Evolutionary conservation across 2,888 invertebrate species (phyloP).

Genomic region (Hirtodrosophila confusa): DNA sequence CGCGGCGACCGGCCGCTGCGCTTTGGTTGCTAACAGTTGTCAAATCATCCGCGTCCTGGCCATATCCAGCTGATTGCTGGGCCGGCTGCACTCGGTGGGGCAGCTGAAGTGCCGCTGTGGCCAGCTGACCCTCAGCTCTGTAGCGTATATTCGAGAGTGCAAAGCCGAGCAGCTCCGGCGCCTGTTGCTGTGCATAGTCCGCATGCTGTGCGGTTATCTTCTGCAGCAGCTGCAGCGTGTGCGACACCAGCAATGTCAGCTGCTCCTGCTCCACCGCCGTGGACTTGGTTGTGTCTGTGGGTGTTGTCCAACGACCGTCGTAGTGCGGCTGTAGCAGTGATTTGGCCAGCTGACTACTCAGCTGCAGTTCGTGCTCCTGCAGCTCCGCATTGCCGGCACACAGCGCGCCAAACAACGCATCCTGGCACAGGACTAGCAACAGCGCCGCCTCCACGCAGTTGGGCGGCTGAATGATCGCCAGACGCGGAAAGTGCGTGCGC

Average conservation of each 20-base stretch:
- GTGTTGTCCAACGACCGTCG: constrained; percentile 17
- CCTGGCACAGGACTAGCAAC: constrained; percentile 44
- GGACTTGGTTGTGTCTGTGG: not conserved
- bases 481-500: constrained; percentile 10
- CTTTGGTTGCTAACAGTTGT: constrained; percentile 10
- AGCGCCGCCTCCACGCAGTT: constrained; percentile 18
- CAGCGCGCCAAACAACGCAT: constrained; percentile 20
- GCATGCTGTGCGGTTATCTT: constrained; percentile 77
- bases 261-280: constrained; percentile 2
- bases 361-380: constrained; percentile 11
- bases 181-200: constrained; percentile 77
- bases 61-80: constrained; percentile 86
- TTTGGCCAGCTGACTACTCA: constrained; percentile 29
- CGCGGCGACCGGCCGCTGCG: constrained; percentile 86
- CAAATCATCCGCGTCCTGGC: constrained; percentile 61
- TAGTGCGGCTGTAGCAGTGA: constrained; percentile 36
- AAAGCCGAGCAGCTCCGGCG: constrained; percentile 86
- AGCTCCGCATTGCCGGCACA: not conserved
- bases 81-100: constrained; percentile 86
- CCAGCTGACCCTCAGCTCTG: not conserved
- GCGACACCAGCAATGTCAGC: constrained; percentile 19
- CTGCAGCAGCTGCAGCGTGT: constrained; percentile 61
- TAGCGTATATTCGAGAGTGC: constrained; percentile 86
- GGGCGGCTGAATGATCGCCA: constrained; percentile 20
- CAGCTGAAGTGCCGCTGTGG: not conserved